Percentiles rank a stretch among this genome's conserved stretches.
Conservation (phyloP, 2,888 invertebrate species). For the Acheta domesticus region DNA sequence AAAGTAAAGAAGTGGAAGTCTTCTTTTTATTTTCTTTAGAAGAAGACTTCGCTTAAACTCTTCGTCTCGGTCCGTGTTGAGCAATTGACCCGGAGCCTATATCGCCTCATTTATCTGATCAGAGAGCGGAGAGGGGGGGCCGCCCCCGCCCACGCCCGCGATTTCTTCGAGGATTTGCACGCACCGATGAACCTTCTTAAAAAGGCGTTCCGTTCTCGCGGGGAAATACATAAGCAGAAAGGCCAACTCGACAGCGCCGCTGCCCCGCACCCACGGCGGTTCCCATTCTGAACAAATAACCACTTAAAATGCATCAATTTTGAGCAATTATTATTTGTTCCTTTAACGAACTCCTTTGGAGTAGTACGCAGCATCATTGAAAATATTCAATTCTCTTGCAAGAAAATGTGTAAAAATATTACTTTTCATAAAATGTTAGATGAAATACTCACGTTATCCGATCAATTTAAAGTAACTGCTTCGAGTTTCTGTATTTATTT, state of each 20-base stretch:
- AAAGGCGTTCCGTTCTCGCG: background rate
- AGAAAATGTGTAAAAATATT: too few relatives aligned
- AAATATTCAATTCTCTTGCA: too few relatives aligned
- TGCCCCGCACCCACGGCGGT: background rate
- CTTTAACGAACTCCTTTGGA: too few relatives aligned
- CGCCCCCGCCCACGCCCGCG: background rate
- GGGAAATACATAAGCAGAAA: background rate
- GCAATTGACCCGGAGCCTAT: slow-evolving; percentile 6
- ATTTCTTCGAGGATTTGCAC: background rate
- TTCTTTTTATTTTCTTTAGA: slow-evolving; percentile 2
- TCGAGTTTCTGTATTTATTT: too few relatives aligned
- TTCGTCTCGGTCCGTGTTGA: background rate
- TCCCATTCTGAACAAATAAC: too few relatives aligned
- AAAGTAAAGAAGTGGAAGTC: slow-evolving; percentile 18
- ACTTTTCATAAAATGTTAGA: too few relatives aligned
- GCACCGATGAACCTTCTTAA: background rate
- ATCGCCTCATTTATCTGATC: background rate
- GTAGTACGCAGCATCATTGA: too few relatives aligned
- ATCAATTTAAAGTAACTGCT: too few relatives aligned
- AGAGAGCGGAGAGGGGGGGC: background rate
- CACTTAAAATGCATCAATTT: too few relatives aligned
- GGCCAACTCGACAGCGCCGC: background rate
- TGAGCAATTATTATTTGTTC: too few relatives aligned
- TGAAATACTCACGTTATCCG: too few relatives aligned
- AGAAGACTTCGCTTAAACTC: background rate